Percentiles rank a stretch among this genome's conserved stretches.
Conservation (phyloP, 2,888 invertebrate species). For the Scaptomyza tumidula region DNA sequence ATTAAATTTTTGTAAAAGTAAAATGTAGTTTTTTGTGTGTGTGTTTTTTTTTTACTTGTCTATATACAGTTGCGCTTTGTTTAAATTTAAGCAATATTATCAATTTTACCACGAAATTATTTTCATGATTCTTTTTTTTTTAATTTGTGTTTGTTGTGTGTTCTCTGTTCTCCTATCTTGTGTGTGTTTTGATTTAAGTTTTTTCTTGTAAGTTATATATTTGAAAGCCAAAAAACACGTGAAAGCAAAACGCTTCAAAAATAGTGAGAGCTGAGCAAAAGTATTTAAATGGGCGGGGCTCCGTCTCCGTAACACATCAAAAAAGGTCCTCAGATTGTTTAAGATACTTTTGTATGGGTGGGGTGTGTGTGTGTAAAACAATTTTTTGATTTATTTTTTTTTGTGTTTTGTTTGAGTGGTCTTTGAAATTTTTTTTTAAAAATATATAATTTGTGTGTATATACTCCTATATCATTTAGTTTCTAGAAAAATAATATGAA, state of each 20-base stretch:
- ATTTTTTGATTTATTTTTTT: neutral
- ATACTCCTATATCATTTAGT: conserved; percentile 41
- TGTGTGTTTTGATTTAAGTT: conserved; percentile 32
- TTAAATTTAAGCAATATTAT: conserved; percentile 22
- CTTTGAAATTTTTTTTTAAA: conserved; percentile 63
- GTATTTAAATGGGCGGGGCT: conserved; percentile 23
- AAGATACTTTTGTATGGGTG: conserved; percentile 25
- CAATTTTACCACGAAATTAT: conserved; percentile 10
- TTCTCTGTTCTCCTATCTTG: conserved; percentile 11
- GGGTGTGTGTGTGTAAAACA: conserved; percentile 32
- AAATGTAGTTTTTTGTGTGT: conserved; percentile 37
- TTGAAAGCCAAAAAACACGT: conserved; percentile 46
- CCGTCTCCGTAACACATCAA: conserved; percentile 22
- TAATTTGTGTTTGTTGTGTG: conserved; percentile 13
- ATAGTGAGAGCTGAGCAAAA: conserved; percentile 28
- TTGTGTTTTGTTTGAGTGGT: conserved; percentile 7
- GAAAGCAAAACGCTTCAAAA: conserved; percentile 10
- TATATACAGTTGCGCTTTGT: conserved; percentile 47
- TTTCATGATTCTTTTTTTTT: conserved; percentile 13
- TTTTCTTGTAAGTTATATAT: conserved; percentile 39
- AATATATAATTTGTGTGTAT: conserved; percentile 64
- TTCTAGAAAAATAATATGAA: conserved; percentile 47
- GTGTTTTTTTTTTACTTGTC: conserved; percentile 5
- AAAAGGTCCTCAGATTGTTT: conserved; percentile 18
- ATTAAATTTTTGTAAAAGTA: conserved; percentile 60